Percentiles rank a stretch among this genome's conserved stretches.
phyloP scores from a whole-genome alignment of 1,140 invertebrate genomes.

The Drosophila chauvacae region DNA sequence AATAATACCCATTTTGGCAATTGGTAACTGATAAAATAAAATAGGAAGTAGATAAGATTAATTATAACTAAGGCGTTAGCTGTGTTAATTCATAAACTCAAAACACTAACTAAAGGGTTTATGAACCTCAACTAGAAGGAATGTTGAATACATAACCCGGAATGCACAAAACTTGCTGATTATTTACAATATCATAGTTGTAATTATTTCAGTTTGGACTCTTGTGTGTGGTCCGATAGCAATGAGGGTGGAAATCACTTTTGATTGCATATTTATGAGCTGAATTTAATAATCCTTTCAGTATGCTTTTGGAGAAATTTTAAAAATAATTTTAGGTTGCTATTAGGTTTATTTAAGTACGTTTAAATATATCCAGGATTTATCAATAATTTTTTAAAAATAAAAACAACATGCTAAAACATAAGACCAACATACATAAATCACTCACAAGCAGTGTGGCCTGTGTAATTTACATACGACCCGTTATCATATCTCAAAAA shows the following conservation, averaged over 20 bases:
- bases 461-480: neutral
- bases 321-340: neutral
- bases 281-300: neutral
- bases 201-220: neutral
- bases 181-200: neutral
- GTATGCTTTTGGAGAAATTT: neutral
- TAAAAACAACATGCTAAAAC: neutral
- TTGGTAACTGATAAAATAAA: neutral
- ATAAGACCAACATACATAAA: neutral
- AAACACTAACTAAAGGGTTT: neutral
- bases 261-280: neutral
- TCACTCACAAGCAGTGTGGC: neutral
- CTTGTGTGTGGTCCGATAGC: neutral
- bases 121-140: neutral
- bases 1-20: neutral
- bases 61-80: neutral
- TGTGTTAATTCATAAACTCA: conserved; percentile 1
- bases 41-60: conserved; percentile 27
- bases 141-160: too few relatives aligned
- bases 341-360: neutral
- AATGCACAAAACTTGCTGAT: neutral
- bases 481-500: neutral
- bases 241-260: neutral
- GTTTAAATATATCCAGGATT: neutral
- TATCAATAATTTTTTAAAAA: neutral